phyloP scores from a whole-genome alignment of 2,797 vertebrate species.

The Poliocrania exsul region DNA sequence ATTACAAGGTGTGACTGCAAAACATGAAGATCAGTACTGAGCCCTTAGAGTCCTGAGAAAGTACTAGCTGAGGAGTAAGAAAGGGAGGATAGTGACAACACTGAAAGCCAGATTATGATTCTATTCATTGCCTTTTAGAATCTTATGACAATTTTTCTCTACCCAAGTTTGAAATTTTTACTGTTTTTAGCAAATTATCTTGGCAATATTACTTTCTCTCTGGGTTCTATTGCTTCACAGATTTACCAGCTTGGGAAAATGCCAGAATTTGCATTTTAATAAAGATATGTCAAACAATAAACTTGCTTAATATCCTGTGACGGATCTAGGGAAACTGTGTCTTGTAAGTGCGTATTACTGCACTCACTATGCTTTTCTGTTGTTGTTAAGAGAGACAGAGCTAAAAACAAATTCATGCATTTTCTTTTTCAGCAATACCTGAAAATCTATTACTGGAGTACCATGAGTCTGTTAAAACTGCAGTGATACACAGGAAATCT shows the following conservation, averaged over 20 bases:
- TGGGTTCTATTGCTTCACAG: neutral
- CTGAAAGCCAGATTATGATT: neutral
- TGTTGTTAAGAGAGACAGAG: neutral
- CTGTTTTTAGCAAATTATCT: neutral
- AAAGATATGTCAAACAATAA: conserved; percentile 52
- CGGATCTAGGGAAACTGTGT: neutral
- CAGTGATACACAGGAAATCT: neutral
- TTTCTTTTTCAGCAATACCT: neutral
- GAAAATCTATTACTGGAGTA: neutral
- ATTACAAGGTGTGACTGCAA: neutral
- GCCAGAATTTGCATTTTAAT: conserved; percentile 62
- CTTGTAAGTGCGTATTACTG: neutral
- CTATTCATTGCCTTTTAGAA: neutral
- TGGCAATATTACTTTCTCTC: neutral
- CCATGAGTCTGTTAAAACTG: neutral
- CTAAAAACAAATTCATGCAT: neutral
- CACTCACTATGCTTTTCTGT: neutral
- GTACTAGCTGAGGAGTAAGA: neutral
- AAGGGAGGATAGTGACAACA: neutral
- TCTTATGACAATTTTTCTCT: neutral
- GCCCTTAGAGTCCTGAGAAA: neutral
- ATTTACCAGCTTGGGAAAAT: conserved; percentile 35
- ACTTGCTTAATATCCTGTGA: conserved; percentile 7
- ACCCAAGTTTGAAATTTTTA: neutral
- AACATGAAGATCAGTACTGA: neutral